phyloP scores from a whole-genome alignment of 92 coral and sea anemone species.

The Porites evermanni region DNA sequence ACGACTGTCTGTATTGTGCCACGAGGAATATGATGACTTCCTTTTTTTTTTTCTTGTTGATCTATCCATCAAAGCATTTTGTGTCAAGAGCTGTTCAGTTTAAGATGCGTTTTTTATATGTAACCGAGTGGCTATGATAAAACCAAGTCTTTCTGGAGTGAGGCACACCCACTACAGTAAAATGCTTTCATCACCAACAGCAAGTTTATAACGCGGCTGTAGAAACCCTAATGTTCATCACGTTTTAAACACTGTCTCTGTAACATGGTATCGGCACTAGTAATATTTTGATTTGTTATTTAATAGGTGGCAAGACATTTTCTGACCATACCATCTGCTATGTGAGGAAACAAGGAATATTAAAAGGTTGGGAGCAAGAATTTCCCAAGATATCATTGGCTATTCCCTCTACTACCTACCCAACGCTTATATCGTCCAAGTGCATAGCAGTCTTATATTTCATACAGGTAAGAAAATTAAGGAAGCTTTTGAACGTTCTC shows the following conservation, averaged over 20 bases:
- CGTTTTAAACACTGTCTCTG: neutral
- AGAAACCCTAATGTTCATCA: no score
- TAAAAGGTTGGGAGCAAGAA: conserved; percentile 42
- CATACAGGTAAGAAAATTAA: conserved; percentile 53
- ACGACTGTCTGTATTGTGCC: no score
- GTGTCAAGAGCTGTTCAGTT: no score
- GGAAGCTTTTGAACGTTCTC: neutral
- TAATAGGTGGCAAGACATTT: conserved; percentile 42
- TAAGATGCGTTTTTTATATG: no score
- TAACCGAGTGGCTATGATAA: no score
- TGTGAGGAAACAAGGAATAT: conserved; percentile 23
- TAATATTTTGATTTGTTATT: neutral
- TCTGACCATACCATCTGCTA: conserved; percentile 19
- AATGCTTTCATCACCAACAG: no score
- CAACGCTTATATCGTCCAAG: conserved; percentile 67
- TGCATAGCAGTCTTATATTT: conserved; percentile 71
- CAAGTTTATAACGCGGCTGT: neutral
- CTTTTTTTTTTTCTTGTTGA: no score
- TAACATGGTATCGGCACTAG: neutral
- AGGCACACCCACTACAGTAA: no score
- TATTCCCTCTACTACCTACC: conserved; percentile 57
- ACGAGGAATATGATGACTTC: no score
- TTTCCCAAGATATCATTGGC: conserved; percentile 33
- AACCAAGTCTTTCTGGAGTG: no score
- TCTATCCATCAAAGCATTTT: no score